Evolutionary conservation across 1,140 invertebrate species (phyloP).

Genomic region (Orius insidiosus): DNA sequence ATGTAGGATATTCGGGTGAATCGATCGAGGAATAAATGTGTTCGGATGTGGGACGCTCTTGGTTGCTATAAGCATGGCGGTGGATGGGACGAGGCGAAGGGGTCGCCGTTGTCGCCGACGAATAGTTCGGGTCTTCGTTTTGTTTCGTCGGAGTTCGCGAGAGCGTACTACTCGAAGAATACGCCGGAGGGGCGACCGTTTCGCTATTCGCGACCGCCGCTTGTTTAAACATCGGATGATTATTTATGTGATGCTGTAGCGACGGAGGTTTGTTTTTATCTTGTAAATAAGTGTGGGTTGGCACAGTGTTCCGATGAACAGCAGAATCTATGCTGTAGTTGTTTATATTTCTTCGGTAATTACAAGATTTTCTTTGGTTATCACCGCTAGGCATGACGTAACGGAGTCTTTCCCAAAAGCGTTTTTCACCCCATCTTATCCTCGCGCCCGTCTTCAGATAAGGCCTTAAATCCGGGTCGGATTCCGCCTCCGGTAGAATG

Average conservation of each 20-base stretch:
- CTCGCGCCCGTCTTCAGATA: conserved; percentile 71
- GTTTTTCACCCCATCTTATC: conserved; percentile 72
- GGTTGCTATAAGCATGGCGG: conserved; percentile 30
- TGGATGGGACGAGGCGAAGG: conserved; percentile 40
- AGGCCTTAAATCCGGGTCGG: conserved; percentile 70
- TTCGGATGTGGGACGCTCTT: conserved; percentile 52
- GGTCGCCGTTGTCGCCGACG: conserved; percentile 41
- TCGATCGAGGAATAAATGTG: conserved; percentile 78
- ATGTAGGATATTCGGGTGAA: conserved; percentile 56
- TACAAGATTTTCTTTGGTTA: conserved; percentile 31
- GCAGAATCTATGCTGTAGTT: conserved; percentile 50
- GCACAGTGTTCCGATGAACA: conserved; percentile 30
- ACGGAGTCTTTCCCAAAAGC: conserved; percentile 80
- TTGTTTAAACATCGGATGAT: conserved; percentile 30
- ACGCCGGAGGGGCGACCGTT: conserved; percentile 22
- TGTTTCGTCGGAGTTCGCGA: conserved; percentile 27
- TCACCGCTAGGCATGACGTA: conserved; percentile 68
- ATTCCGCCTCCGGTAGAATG: conserved; percentile 54
- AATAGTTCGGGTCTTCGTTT: conserved; percentile 40
- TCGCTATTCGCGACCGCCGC: conserved; percentile 22
- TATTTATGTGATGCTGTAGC: conserved; percentile 25
- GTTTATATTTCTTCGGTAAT: conserved; percentile 50
- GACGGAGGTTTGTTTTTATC: conserved; percentile 26
- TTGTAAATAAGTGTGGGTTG: conserved; percentile 27
- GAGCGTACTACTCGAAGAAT: conserved; percentile 21